Conservation (phyloP, 2,113 vertebrate species). For the Nothocercus julius region DNA sequence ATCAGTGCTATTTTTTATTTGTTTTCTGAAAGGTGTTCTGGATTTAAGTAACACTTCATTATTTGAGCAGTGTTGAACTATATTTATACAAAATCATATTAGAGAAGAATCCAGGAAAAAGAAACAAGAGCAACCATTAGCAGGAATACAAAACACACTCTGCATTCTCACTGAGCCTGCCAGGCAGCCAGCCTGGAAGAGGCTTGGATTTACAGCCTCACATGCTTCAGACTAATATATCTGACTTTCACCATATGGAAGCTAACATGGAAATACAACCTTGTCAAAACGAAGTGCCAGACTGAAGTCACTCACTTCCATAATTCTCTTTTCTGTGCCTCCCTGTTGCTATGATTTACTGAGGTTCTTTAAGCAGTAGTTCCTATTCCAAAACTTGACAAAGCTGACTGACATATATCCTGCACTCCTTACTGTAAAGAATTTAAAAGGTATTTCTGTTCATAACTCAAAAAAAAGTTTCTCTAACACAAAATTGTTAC, state of each 20-base stretch:
- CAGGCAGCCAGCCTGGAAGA: neutral
- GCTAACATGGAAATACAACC: neutral
- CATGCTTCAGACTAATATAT: neutral
- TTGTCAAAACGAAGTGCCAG: neutral
- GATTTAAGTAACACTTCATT: neutral
- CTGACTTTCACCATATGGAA: neutral
- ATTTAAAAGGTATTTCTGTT: neutral
- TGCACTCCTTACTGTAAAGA: neutral
- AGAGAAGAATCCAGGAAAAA: neutral
- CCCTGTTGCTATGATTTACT: neutral
- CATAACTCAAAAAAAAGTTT: neutral
- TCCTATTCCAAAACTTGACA: neutral
- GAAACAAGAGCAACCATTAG: neutral
- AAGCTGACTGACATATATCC: neutral
- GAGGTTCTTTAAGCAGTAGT: conserved; percentile 10
- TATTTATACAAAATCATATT: neutral
- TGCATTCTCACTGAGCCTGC: neutral
- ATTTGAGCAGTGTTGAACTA: neutral
- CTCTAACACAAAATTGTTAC: neutral
- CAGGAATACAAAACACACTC: neutral
- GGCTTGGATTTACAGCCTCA: neutral
- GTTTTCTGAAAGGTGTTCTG: neutral
- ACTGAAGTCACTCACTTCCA: neutral
- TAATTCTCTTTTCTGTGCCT: neutral
- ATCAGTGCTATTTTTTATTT: neutral